These are phyloP conservation scores for Lapara coniferarum DNA, from an alignment of 2,888 invertebrate species.

Conservation along the genomic window DNA sequence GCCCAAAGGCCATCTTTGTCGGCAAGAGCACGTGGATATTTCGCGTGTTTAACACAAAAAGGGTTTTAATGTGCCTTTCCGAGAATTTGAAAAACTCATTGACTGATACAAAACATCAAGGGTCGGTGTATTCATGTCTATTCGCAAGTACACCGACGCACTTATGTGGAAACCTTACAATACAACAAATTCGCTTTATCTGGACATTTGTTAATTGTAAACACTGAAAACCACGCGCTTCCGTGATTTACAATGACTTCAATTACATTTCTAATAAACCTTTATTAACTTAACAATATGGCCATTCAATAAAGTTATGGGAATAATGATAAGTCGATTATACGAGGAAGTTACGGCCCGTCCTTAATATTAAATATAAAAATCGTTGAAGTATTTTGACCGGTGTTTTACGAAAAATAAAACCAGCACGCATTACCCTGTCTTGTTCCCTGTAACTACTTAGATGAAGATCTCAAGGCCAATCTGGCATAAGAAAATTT, in stretches of 20 bases:
- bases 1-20: slow-evolving; percentile 60
- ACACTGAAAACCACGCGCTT: slow-evolving; percentile 49
- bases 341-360: background rate
- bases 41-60: slow-evolving; percentile 60
- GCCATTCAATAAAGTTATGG: slow-evolving; percentile 23
- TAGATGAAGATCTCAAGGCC: too few relatives aligned
- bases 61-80: slow-evolving; percentile 58
- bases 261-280: slow-evolving; percentile 50
- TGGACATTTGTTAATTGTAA: background rate
- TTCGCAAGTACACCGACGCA: slow-evolving; percentile 40
- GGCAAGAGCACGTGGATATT: slow-evolving; percentile 68
- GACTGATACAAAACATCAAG: slow-evolving; percentile 49
- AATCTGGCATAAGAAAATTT: too few relatives aligned
- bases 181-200: slow-evolving; percentile 42
- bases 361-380: background rate
- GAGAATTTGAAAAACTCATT: slow-evolving; percentile 53
- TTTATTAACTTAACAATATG: slow-evolving; percentile 8
- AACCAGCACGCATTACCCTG: too few relatives aligned
- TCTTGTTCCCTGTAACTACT: too few relatives aligned
- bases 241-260: slow-evolving; percentile 54
- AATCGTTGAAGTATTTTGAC: too few relatives aligned
- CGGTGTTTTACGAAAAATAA: too few relatives aligned
- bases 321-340: slow-evolving; percentile 30
- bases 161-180: slow-evolving; percentile 33
- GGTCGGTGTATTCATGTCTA: slow-evolving; percentile 49